phyloP scores from a whole-genome alignment of 2,888 invertebrate species.

The Patella ulyssiponensis region DNA sequence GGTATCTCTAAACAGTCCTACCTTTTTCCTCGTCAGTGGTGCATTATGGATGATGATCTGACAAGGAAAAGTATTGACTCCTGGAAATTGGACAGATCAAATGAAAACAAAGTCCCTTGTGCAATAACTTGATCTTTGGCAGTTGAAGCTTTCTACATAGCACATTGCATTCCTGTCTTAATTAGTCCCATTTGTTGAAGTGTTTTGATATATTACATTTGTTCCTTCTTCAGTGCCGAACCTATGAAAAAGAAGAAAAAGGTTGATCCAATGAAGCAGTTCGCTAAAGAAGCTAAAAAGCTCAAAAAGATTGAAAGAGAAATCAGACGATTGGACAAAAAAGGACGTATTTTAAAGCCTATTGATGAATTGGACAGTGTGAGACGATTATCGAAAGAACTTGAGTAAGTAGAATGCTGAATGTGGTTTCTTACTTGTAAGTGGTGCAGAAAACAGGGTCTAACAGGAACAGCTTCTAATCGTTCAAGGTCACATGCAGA shows the following conservation, averaged over 20 bases:
- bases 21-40: too few species aligned
- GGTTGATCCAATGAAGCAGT: conserved; percentile 85
- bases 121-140: conserved; percentile 11
- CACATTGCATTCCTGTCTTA: neutral
- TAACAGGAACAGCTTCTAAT: too few species aligned
- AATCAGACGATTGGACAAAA: conserved; percentile 85
- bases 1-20: too few species aligned
- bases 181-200: neutral
- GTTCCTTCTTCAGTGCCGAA: conserved; percentile 44
- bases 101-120: conserved; percentile 4
- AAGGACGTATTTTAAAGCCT: conserved; percentile 88
- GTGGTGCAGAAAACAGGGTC: too few species aligned
- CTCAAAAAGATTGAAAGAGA: conserved; percentile 89
- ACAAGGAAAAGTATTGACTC: neutral
- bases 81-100: conserved; percentile 14
- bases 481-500: too few species aligned
- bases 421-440: neutral
- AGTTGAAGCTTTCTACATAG: neutral
- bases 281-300: conserved; percentile 85
- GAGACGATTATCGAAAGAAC: conserved; percentile 78
- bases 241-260: conserved; percentile 92
- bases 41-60: too few species aligned
- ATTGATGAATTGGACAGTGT: conserved; percentile 89
- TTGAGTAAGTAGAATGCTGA: conserved; percentile 74
- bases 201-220: neutral